Percentiles rank a stretch among this genome's conserved stretches.
Evolutionary conservation across 1,140 invertebrate species (phyloP).

Genomic region (Conus ventricosus): DNA sequence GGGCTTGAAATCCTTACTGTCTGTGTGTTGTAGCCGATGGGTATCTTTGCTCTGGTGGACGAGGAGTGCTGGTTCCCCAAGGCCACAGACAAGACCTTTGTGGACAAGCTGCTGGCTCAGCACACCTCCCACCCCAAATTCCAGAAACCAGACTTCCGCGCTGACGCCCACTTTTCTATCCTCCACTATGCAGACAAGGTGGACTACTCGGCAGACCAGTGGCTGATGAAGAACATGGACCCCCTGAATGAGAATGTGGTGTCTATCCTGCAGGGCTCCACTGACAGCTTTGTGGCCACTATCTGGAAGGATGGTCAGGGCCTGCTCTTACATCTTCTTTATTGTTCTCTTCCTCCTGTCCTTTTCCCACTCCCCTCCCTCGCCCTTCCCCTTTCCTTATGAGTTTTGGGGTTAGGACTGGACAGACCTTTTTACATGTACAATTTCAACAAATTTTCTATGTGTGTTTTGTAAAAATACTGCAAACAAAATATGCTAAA

Average conservation of each 20-base stretch:
- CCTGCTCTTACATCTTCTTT: too few species aligned
- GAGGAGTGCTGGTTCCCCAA: conserved; percentile 99
- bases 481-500: too few species aligned
- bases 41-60: conserved; percentile 97
- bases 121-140: conserved; percentile 98
- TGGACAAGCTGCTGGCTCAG: conserved; percentile 96
- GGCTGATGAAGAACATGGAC: conserved; percentile 99
- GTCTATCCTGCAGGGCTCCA: conserved; percentile 93
- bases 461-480: too few species aligned
- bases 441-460: too few species aligned
- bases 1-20: not conserved
- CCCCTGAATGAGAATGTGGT: conserved; percentile 99
- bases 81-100: conserved; percentile 98
- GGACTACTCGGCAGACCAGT: conserved; percentile 97
- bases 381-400: too few species aligned
- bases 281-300: conserved; percentile 94
- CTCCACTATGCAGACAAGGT: conserved; percentile 99
- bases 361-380: too few species aligned
- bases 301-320: conserved; percentile 94
- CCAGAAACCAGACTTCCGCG: conserved; percentile 97
- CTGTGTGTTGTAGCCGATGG: conserved; percentile 86
- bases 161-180: conserved; percentile 96
- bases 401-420: too few species aligned
- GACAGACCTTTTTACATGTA: too few species aligned
- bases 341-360: too few species aligned